Evolutionary conservation across 2,113 vertebrate genomes (phyloP).

Genomic region (Cnemophilus loriae): DNA sequence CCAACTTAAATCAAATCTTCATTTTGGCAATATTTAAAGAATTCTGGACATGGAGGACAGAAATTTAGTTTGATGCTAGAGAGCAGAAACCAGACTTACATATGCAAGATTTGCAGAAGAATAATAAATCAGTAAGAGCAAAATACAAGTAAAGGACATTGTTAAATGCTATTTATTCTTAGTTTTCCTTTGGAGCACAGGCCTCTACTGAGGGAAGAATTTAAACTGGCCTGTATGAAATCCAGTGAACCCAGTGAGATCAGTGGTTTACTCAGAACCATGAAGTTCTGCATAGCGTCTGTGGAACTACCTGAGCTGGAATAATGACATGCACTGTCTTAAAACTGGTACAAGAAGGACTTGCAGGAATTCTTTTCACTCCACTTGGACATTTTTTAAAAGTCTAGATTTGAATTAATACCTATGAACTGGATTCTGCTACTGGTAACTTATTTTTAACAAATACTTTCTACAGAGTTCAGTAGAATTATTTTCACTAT

Average conservation of each 20-base stretch:
- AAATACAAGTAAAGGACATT: background rate
- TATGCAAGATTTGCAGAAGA: background rate
- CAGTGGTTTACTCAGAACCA: background rate
- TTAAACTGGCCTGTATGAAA: background rate
- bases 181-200: background rate
- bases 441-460: background rate
- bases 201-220: background rate
- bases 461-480: background rate
- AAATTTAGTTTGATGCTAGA: background rate
- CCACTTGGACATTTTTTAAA: background rate
- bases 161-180: background rate
- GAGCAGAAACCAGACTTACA: background rate
- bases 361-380: background rate
- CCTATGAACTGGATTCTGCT: background rate
- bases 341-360: background rate
- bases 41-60: background rate
- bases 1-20: background rate
- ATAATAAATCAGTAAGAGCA: background rate
- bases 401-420: background rate
- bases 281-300: background rate
- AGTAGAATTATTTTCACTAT: background rate
- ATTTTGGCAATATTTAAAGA: background rate
- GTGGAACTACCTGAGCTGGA: background rate
- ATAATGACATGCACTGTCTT: background rate
- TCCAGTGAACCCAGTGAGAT: background rate